phyloP scores from a whole-genome alignment of 2,888 invertebrate species.

The Rhabditoides inermis region DNA sequence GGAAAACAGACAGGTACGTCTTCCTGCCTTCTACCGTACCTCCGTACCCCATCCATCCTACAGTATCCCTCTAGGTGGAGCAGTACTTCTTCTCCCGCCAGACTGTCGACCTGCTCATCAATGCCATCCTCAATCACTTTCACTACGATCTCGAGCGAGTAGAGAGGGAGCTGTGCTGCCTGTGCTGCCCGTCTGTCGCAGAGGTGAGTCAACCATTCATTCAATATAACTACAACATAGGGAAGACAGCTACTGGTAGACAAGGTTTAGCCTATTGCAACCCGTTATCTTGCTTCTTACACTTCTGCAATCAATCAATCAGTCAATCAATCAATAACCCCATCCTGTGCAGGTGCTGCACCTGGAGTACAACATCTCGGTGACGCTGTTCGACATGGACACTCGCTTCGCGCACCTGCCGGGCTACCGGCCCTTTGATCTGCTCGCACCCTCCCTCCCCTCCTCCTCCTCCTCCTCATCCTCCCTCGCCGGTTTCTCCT shows the following conservation, averaged over 20 bases:
- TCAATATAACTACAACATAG: too few species aligned
- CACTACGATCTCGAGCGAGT: slow-evolving; percentile 3
- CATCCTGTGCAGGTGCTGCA: slow-evolving; percentile 3
- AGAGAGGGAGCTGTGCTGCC: slow-evolving; percentile 1
- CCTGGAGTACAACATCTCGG: slow-evolving; percentile 5
- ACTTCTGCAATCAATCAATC: too few species aligned
- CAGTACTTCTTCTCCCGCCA: slow-evolving; percentile 4
- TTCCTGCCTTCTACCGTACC: too few species aligned
- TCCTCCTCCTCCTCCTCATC: neutral
- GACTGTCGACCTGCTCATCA: slow-evolving; percentile 2
- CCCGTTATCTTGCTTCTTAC: too few species aligned
- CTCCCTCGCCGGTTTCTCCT: neutral
- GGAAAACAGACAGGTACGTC: too few species aligned
- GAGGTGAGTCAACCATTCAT: neutral
- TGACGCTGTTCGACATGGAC: slow-evolving; percentile 8
- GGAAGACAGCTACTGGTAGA: too few species aligned
- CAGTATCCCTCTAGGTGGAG: too few species aligned
- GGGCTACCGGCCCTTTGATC: slow-evolving; percentile 4
- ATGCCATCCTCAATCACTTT: slow-evolving; percentile 6
- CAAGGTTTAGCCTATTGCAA: too few species aligned
- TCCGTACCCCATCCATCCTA: too few species aligned
- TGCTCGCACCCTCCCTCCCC: neutral
- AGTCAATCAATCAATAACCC: too few species aligned
- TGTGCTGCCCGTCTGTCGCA: slow-evolving; percentile 6
- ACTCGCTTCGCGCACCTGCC: slow-evolving; percentile 5